Evolutionary conservation across 2,888 invertebrate species (phyloP).

Genomic region (Ormyrus pomaceus): DNA sequence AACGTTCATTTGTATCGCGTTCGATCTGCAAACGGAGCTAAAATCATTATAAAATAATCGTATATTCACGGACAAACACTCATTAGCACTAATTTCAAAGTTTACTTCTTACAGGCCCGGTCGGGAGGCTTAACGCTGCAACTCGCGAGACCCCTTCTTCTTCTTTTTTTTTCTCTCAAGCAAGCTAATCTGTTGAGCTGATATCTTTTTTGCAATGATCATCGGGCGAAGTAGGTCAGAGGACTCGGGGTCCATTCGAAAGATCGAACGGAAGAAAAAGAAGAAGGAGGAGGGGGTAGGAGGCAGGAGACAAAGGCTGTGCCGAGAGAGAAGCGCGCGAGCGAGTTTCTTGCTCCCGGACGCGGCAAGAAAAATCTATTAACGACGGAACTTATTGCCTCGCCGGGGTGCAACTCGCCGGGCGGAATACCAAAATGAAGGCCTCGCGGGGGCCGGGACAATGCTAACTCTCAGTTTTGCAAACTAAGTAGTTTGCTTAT

Average conservation of each 20-base stretch:
- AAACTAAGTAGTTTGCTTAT: slow-evolving; percentile 37
- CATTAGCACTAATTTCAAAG: too few relatives aligned
- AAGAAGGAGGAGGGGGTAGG: slow-evolving; percentile 12
- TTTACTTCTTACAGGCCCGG: too few relatives aligned
- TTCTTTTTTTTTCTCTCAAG: background rate
- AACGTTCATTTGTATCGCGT: too few relatives aligned
- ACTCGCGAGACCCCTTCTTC: background rate
- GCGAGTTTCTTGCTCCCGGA: slow-evolving; percentile 33
- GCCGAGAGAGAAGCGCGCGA: background rate
- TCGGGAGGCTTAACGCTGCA: background rate
- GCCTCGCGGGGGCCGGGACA: slow-evolving; percentile 1
- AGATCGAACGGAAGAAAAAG: slow-evolving; percentile 9
- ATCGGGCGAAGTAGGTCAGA: slow-evolving; percentile 28
- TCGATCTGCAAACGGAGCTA: too few relatives aligned
- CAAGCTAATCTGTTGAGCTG: slow-evolving; percentile 8
- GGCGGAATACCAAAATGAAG: slow-evolving; percentile 44
- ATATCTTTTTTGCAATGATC: slow-evolving; percentile 25
- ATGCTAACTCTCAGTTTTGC: slow-evolving; percentile 43
- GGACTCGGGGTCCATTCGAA: slow-evolving; percentile 3
- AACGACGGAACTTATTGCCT: slow-evolving; percentile 52
- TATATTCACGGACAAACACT: too few relatives aligned
- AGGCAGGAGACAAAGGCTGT: slow-evolving; percentile 28
- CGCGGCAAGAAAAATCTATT: slow-evolving; percentile 59
- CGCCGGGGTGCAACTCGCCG: background rate
- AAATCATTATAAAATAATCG: too few relatives aligned